Conservation (phyloP, 2,888 invertebrate genomes). For the Leptinotarsa haldemani region DNA sequence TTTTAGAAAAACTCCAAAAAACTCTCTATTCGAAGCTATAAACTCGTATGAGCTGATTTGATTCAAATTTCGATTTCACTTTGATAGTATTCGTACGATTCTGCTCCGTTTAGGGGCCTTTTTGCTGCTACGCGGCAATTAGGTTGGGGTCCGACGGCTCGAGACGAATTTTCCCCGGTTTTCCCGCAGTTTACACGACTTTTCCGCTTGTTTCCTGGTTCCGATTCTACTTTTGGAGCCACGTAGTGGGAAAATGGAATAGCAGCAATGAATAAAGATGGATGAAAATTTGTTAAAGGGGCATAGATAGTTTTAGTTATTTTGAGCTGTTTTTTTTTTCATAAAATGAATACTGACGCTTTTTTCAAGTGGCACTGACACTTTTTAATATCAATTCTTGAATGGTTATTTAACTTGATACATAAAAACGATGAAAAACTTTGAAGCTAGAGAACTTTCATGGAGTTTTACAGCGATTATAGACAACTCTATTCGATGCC, state of each 20-base stretch:
- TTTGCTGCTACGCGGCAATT: conserved; percentile 41
- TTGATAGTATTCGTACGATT: conserved; percentile 42
- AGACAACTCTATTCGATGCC: too few relatives aligned
- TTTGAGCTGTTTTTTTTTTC: background rate
- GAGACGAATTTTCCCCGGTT: conserved; percentile 38
- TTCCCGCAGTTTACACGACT: conserved; percentile 48
- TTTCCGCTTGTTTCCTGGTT: conserved; percentile 49
- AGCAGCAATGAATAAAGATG: conserved; percentile 44
- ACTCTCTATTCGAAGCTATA: conserved; percentile 37
- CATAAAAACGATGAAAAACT: too few relatives aligned
- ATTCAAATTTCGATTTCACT: conserved; percentile 54
- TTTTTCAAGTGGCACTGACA: too few relatives aligned
- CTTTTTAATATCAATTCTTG: too few relatives aligned
- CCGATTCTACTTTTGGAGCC: conserved; percentile 40
- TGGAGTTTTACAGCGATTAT: too few relatives aligned
- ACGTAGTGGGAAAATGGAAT: conserved; percentile 27
- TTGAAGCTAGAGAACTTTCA: too few relatives aligned
- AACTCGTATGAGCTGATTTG: conserved; percentile 46
- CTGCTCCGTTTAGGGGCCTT: conserved; percentile 39
- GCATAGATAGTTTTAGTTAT: background rate
- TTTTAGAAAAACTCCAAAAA: conserved; percentile 7
- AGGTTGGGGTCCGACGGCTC: conserved; percentile 44
- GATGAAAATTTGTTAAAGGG: conserved; percentile 1
- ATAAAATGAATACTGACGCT: too few relatives aligned
- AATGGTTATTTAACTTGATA: too few relatives aligned